A percentile compares a stretch with the other conserved stretches of the same genome.
phyloP scores from a whole-genome alignment of 2,797 vertebrate genomes.

The Sitta carolinensis region DNA sequence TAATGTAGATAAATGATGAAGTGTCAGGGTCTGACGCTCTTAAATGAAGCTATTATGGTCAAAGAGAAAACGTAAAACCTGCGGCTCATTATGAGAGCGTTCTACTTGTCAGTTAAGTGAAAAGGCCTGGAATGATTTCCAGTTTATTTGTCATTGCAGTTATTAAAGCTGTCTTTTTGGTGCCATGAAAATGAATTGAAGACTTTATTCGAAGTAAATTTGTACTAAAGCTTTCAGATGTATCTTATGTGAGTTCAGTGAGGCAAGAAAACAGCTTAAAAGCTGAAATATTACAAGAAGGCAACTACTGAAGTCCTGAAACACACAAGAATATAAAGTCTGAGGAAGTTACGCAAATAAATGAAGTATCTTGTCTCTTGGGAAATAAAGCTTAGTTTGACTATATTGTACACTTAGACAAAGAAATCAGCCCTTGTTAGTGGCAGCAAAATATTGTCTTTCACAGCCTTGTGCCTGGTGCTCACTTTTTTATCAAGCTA shows the following conservation, averaged over 20 bases:
- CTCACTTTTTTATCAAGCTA: constrained; percentile 16
- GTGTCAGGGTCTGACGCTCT: constrained; percentile 88
- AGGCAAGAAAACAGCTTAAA: constrained; percentile 88
- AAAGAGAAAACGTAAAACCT: constrained; percentile 86
- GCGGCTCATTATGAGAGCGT: constrained; percentile 88
- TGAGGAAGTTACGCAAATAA: constrained; percentile 70
- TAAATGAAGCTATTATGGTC: constrained; percentile 91
- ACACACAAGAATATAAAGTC: constrained; percentile 68
- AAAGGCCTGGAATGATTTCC: constrained; percentile 87
- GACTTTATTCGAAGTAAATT: constrained; percentile 87
- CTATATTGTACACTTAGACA: constrained; percentile 50
- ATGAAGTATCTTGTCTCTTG: constrained; percentile 67
- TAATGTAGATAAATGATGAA: constrained; percentile 93
- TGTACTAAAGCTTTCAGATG: constrained; percentile 87
- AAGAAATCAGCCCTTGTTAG: constrained; percentile 67
- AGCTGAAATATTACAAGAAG: constrained; percentile 83
- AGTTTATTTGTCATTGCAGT: constrained; percentile 92
- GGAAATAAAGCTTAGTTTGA: constrained; percentile 66
- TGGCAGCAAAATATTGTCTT: constrained; percentile 62
- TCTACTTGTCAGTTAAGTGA: constrained; percentile 89
- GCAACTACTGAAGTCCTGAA: constrained; percentile 74
- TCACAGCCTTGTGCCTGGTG: constrained; percentile 20
- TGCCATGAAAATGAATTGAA: constrained; percentile 88
- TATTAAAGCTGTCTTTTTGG: constrained; percentile 90
- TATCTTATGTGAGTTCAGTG: constrained; percentile 87